Evolutionary conservation across 1,140 invertebrate species (phyloP), one percentile per base, ranked within the genome.

Genomic region (Microplitis mediator): DNA sequence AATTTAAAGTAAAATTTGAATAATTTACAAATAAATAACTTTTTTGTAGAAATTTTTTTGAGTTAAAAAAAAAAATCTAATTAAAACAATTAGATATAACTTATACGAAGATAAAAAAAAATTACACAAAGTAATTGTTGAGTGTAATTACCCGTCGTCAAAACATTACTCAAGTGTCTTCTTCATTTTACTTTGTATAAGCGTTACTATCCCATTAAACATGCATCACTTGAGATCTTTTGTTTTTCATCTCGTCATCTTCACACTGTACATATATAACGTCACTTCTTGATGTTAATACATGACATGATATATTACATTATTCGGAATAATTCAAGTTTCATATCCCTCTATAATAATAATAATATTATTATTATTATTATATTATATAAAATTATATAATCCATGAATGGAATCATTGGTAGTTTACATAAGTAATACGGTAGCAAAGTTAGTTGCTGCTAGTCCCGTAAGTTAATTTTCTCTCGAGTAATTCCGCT

Each of bases 161-260:
- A 62, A 62, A 50, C 61, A 72, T 77, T 79, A 76, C 58, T 75
- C 66, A 76, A 74, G 63, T 8, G 51, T 68, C 77, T 76, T 77
- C 75, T 73, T 78, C 56, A 78, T 74, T 76, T 45, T 23, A 50
- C 39, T 4, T 36, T 23, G 4, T 6, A n/a, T 13, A 35, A 14
- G 32, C 61, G 35, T 31, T 62, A 34, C 32, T 34, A 62, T 62
- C 34, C 34, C 60, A 13, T 62, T 62, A n/a, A 62, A 34, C 60
- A 39, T 39, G 13, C 35, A 16, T 31, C 31, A 31, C 60, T 23
- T 16, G 23, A 14, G 52, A 23, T 34, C 52, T n/a, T 56, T 56
- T 56, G 52, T 56, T 31, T 62, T 35, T 36, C 31, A 35, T 62
- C 60, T 62, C 60, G 60, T 36, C 60, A n/a, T 62, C 23, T 23